These are phyloP conservation scores for Polyommatus icarus DNA, from an alignment of 2,888 invertebrate species.

Conservation along the genomic window DNA sequence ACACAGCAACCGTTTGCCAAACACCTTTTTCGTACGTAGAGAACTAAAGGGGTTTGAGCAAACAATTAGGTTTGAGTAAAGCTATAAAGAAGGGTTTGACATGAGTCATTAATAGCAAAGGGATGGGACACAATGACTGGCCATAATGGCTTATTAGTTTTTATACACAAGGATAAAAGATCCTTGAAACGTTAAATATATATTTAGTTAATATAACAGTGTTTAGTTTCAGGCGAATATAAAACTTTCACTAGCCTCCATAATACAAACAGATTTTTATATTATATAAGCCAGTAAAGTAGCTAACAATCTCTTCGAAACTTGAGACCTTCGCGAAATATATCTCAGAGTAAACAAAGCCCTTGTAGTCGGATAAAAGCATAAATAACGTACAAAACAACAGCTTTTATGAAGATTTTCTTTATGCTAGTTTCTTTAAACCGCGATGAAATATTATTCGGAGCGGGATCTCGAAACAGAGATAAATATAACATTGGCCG, in stretches of 20 bases:
- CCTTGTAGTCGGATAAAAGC: conserved; percentile 9
- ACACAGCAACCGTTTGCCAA: too few species aligned
- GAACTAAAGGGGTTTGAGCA: too few species aligned
- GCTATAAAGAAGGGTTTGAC: neutral
- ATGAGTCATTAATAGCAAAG: neutral
- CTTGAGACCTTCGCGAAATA: conserved; percentile 3
- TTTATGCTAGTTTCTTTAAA: conserved; percentile 21
- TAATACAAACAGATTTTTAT: neutral
- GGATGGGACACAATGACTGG: neutral
- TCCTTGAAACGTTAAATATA: neutral
- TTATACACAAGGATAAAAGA: neutral
- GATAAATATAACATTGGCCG: conserved; percentile 28
- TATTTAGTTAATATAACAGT: neutral
- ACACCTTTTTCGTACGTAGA: too few species aligned
- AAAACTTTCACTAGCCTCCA: neutral
- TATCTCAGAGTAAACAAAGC: neutral
- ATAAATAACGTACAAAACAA: conserved; percentile 8
- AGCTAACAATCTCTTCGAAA: neutral
- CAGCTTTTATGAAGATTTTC: neutral
- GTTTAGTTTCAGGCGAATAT: neutral
- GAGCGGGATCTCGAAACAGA: conserved; percentile 14
- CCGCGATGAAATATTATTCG: conserved; percentile 18
- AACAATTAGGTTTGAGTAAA: neutral
- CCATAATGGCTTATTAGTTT: neutral
- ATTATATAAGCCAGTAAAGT: neutral